Base-by-base conservation (phyloP, 2,888 invertebrate species). In the Cryptophagus acutangulus region DNA sequence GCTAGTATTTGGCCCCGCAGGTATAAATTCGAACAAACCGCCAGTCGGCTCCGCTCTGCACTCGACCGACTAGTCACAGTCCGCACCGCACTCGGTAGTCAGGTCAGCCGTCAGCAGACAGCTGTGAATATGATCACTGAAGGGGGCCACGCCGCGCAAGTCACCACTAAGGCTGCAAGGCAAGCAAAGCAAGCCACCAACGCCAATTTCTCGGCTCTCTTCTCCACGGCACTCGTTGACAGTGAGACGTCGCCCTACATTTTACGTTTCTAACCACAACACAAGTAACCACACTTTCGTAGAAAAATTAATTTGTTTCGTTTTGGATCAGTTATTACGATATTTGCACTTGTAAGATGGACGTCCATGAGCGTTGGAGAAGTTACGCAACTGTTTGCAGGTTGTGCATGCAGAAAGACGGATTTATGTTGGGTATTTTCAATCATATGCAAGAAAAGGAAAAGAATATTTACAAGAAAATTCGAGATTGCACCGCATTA, bases 341-440 rank as follows among this genome's bases (percentile, higher is more conserved):
- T n/a, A n/a, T n/a, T n/a, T n/a, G n/a, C n/a, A n/a, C n/a, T n/a
- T n/a, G 13, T 5, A 43, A 46, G 38, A 59, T 61, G 59, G 59
- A 58, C n/a, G 38, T 36, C 25, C 28, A 31, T 26, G 65, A 65
- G 31, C 72, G 74, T 51, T 75, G 78, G 63, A 70, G 74, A 37
- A 77, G 76, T 71, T 78, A 78, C 62, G 75, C 78, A 66, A 72
- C 74, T 48, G 74, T 81, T 17, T 84, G 84, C 69, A 75, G 84
- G 18, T 67, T 84, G 48, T 84, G 84, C 63, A 70, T 83, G 57
- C 74, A 74, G 52, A 75, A 76, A 60, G 78, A 78, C 57, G 74
- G 78, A 38, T 74, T 79, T 50, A 74, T 77, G 66, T 70, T 77
- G 48, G 78, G 81, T 38, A 77, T 82, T 58, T 82, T 78, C 64